Base-by-base conservation (phyloP, 2,888 invertebrate genomes). In the Parascotia fuliginaria region DNA sequence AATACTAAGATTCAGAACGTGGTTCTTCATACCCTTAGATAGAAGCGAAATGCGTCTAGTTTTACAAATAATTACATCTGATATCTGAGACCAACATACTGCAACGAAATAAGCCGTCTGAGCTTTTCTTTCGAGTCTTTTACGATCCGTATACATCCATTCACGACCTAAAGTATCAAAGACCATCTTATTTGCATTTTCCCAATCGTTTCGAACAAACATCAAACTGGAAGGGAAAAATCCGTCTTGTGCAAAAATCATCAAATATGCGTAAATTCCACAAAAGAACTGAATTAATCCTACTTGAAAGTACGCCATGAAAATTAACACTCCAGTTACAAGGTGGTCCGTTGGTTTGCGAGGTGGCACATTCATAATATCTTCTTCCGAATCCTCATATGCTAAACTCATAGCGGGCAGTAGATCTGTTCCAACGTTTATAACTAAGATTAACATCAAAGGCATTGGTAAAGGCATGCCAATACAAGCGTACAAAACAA, bases 231-330 rank as follows among this genome's bases (percentile, higher is more conserved):
- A 82, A 0, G 96, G 96, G 75, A 94, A 93, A 86, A 97, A 97
- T 0, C 97, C 97, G 62, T 95, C 94, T 69, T 95, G 94, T 1
- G 96, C 96, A 93, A 96, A 95, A 49, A 97, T 94, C 42, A 96
- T 93, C 73, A 96, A 96, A 81, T 97, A 97, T 1, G 95, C 92
- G 77, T 95, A 95, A 90, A 97, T 96, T 6, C 96, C 96, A 31
- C 95, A 96, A 32, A 94, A 94, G 13, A 96, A 95, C 85, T 97
- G 97, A 64, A 97, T 96, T 81, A 97, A 92, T 42, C 97, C 97
- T 59, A 97, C 95, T 89, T 97, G 97, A 56, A 96, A 96, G 80
- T 97, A 97, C 0, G 97, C 95, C 93, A 97, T 95, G 70, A 94
- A 95, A 68, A 97, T 95, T 63, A 97, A 83, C 42, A 92, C 89